Evolutionary conservation across 2,888 invertebrate species (phyloP).

Genomic region (Callimorpha dominula): DNA sequence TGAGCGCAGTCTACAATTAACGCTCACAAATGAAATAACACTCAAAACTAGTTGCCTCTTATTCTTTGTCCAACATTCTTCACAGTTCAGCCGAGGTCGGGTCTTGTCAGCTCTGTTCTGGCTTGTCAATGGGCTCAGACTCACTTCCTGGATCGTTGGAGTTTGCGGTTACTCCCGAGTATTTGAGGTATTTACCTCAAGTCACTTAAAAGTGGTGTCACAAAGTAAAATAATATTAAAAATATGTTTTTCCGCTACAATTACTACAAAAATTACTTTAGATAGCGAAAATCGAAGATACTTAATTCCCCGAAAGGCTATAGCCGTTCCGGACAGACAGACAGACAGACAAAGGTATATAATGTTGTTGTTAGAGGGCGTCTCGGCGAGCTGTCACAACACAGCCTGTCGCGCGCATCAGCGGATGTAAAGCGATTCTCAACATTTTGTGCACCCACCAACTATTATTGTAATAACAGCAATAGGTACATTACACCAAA

Average conservation of each 20-base stretch:
- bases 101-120: no score
- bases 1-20: no score
- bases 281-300: conserved; percentile 21
- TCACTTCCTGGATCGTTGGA: no score
- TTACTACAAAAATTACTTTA: background rate
- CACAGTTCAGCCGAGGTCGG: no score
- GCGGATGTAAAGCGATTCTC: conserved; percentile 57
- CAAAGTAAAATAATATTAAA: background rate
- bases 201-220: background rate
- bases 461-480: background rate
- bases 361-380: conserved; percentile 55
- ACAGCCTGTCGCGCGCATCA: conserved; percentile 70
- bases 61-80: no score
- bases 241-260: background rate
- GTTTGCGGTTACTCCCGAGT: no score
- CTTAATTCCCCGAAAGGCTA: conserved; percentile 28
- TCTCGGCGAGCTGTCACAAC: conserved; percentile 80
- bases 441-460: conserved; percentile 50
- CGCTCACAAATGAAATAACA: no score
- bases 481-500: no score
- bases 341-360: conserved; percentile 24
- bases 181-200: no score
- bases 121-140: no score
- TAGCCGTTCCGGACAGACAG: conserved; percentile 5
- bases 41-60: no score